These are phyloP conservation scores for Erynnis tages DNA, from an alignment of 2,888 invertebrate genomes.

Conservation along the genomic window DNA sequence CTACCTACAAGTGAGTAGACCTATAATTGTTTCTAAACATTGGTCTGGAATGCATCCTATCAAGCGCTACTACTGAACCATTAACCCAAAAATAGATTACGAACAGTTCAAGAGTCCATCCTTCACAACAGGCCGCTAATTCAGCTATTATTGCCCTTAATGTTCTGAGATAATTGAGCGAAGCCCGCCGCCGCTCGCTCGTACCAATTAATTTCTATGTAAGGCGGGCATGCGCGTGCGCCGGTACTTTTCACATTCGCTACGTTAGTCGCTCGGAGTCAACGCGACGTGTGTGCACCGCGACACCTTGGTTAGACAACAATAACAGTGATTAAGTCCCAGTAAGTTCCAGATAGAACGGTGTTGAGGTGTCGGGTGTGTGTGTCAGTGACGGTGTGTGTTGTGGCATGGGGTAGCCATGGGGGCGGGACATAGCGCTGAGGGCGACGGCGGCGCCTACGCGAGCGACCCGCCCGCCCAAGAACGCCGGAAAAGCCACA, in stretches of 20 bases:
- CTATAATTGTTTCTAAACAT: too few relatives aligned
- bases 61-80: too few relatives aligned
- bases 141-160: conserved; percentile 28
- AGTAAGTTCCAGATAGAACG: not conserved
- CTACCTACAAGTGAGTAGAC: too few relatives aligned
- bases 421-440: conserved; percentile 78
- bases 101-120: not conserved
- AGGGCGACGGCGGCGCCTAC: conserved; percentile 72
- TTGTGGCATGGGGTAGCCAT: conserved; percentile 73
- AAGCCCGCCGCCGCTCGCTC: conserved; percentile 45
- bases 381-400: conserved; percentile 72
- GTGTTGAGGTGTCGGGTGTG: conserved; percentile 57
- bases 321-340: not conserved
- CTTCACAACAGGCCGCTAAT: conserved; percentile 1
- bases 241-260: conserved; percentile 76
- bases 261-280: conserved; percentile 63
- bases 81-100: not conserved
- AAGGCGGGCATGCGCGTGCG: conserved; percentile 66
- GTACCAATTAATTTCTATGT: conserved; percentile 59
- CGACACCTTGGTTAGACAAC: conserved; percentile 42
- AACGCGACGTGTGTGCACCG: conserved; percentile 54
- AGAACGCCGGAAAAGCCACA: conserved; percentile 61
- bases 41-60: too few relatives aligned
- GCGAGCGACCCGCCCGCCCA: conserved; percentile 76
- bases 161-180: conserved; percentile 35